phyloP scores from a whole-genome alignment of 2,113 vertebrate genomes.

The Anolis carolinensis region DNA sequence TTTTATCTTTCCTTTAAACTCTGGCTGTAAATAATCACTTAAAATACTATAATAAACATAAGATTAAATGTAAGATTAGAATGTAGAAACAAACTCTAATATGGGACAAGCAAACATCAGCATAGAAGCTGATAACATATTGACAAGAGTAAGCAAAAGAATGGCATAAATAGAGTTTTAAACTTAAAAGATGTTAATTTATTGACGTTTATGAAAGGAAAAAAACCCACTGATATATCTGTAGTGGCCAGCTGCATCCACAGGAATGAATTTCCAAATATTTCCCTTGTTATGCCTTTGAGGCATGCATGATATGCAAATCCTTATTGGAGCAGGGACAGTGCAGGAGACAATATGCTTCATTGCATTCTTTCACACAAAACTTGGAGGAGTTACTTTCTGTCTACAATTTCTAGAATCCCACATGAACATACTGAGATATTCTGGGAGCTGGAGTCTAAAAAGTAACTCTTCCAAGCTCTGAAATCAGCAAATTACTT shows the following conservation, averaged over 20 bases:
- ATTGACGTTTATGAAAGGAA: background rate
- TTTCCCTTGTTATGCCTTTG: too few species aligned
- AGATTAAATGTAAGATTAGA: background rate
- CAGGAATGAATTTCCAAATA: too few species aligned
- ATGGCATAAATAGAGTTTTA: background rate
- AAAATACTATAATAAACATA: background rate
- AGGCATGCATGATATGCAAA: too few species aligned
- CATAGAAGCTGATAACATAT: background rate
- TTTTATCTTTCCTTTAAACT: background rate
- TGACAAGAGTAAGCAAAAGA: background rate
- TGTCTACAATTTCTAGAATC: too few species aligned
- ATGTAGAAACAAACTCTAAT: background rate
- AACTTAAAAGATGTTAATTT: background rate
- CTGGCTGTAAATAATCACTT: background rate
- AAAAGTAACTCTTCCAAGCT: background rate
- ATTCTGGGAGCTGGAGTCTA: background rate
- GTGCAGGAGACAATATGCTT: too few species aligned
- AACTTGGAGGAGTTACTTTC: too few species aligned
- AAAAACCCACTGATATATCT: background rate
- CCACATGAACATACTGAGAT: too few species aligned
- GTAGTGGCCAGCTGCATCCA: background rate
- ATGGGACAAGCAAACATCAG: background rate
- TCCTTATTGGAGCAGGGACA: too few species aligned
- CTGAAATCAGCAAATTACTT: too few species aligned
- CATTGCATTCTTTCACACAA: too few species aligned